Evolutionary conservation across 2,888 invertebrate genomes (phyloP).

Genomic region (Strigamia maritima): DNA sequence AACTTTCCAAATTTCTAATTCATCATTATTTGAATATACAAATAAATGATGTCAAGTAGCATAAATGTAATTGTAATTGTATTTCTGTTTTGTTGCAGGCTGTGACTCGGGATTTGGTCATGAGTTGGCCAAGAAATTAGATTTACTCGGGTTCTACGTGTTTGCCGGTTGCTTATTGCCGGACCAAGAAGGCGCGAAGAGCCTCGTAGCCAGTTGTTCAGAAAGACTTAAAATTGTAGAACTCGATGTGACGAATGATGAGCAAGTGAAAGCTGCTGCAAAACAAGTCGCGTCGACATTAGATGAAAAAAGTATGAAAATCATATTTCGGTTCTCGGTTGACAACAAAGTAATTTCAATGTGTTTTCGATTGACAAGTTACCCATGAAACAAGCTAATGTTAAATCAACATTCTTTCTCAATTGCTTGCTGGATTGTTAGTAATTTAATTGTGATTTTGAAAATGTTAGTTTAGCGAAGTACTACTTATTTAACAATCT

Average conservation of each 20-base stretch:
- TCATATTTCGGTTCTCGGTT: too few relatives aligned
- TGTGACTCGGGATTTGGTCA: slow-evolving; percentile 52
- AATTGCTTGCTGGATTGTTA: too few relatives aligned
- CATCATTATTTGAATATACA: too few relatives aligned
- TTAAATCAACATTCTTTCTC: too few relatives aligned
- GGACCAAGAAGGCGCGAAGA: slow-evolving; percentile 48
- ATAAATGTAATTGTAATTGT: background rate
- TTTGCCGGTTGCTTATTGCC: slow-evolving; percentile 52
- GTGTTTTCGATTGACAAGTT: too few relatives aligned
- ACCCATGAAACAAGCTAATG: too few relatives aligned
- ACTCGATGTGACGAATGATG: slow-evolving; percentile 53
- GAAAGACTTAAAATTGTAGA: slow-evolving; percentile 50
- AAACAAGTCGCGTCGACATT: slow-evolving; percentile 41
- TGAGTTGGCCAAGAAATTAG: slow-evolving; percentile 49
- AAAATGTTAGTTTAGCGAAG: too few relatives aligned
- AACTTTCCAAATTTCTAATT: too few relatives aligned
- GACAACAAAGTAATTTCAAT: too few relatives aligned
- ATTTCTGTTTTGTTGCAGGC: slow-evolving; percentile 40
- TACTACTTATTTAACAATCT: too few relatives aligned
- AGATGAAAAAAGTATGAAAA: slow-evolving; percentile 39
- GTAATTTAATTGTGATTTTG: too few relatives aligned
- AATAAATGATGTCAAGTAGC: background rate
- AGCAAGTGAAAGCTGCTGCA: slow-evolving; percentile 46
- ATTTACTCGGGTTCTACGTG: slow-evolving; percentile 49
- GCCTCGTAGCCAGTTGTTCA: slow-evolving; percentile 46